phyloP scores from a whole-genome alignment of 2,888 invertebrate genomes.

The Drosophila nr. medialis region DNA sequence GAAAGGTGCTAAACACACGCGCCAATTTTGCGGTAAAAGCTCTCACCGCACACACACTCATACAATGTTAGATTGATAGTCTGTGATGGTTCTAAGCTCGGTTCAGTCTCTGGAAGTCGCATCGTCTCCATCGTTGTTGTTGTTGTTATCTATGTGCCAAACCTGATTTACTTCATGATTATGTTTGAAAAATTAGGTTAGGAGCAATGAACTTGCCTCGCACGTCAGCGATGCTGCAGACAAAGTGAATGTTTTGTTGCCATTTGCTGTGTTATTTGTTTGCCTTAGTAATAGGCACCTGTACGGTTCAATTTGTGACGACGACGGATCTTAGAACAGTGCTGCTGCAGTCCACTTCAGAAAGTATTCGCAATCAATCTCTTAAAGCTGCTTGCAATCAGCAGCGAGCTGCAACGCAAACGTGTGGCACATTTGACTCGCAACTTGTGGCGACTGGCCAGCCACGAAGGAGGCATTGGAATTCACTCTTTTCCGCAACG shows the following conservation, averaged over 20 bases:
- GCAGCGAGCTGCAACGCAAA: constrained; percentile 34
- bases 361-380: constrained; percentile 60
- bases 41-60: constrained; percentile 60
- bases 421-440: constrained; percentile 40
- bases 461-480: constrained; percentile 62
- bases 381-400: constrained; percentile 31
- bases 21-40: constrained; percentile 76
- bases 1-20: constrained; percentile 76
- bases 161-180: constrained; percentile 80
- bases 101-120: constrained; percentile 50
- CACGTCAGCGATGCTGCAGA: constrained; percentile 68
- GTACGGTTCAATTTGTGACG: constrained; percentile 51
- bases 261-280: constrained; percentile 51
- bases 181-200: constrained; percentile 84
- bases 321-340: constrained; percentile 46
- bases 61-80: constrained; percentile 54
- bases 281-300: constrained; percentile 72
- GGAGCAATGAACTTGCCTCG: constrained; percentile 83
- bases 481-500: constrained; percentile 82
- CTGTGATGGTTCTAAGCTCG: constrained; percentile 55
- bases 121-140: constrained; percentile 28
- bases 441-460: constrained; percentile 46
- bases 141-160: constrained; percentile 76
- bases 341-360: constrained; percentile 12
- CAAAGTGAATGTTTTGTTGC: constrained; percentile 65